Conservation (phyloP, 1,140 invertebrate species). For the Bombyx mori region ASM3026992v2 NC_085131.1:12634501-12635000, state of each 20-base stretch:
- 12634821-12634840: slow-evolving; percentile 1
- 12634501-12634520: background rate
- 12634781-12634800: background rate
- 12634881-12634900: no score
- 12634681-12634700: slow-evolving; percentile 2
- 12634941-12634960: no score
- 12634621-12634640: slow-evolving; percentile 3
- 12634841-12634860: slow-evolving; percentile 3
- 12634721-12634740: background rate
- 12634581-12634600: background rate
- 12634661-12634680: slow-evolving; percentile 2
- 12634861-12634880: slow-evolving; percentile 2
- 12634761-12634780: background rate
- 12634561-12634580: background rate
- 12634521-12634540: slow-evolving; percentile 3
- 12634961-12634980: no score
- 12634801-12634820: background rate
- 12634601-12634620: background rate
- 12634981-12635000: no score
- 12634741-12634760: background rate
- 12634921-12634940: no score
- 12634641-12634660: slow-evolving; percentile 1
- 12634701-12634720: slow-evolving; percentile 1
- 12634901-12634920: no score
- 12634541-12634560: slow-evolving; percentile 2